Percentiles rank a stretch among this genome's conserved stretches.
These are phyloP conservation scores for Galerucella calmariensis DNA, from an alignment of 2,888 invertebrate genomes.

Conservation along the genomic window DNA sequence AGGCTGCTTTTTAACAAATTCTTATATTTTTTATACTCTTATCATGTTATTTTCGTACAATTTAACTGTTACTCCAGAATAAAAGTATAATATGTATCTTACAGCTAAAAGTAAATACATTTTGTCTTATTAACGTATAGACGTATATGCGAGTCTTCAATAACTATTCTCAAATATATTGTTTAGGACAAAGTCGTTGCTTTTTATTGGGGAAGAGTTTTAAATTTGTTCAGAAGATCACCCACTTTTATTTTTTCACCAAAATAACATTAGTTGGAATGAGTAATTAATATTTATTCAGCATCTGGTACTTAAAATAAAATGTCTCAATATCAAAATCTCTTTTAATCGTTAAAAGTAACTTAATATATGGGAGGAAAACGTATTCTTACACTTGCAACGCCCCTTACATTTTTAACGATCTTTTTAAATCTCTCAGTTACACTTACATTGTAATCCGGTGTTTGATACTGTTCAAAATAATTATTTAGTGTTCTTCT, in stretches of 20 bases:
- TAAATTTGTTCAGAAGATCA: too few relatives aligned
- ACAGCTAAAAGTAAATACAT: too few relatives aligned
- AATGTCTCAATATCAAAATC: neutral
- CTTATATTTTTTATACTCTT: too few relatives aligned
- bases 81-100: too few relatives aligned
- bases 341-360: constrained; percentile 35
- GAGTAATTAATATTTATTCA: neutral
- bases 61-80: too few relatives aligned
- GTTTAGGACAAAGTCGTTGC: too few relatives aligned
- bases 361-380: constrained; percentile 37
- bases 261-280: neutral
- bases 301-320: constrained; percentile 7
- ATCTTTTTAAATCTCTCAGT: constrained; percentile 11
- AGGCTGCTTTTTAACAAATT: too few relatives aligned
- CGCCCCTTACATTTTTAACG: constrained; percentile 24
- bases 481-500: neutral
- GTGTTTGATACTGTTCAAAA: neutral
- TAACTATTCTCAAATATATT: neutral
- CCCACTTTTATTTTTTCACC: too few relatives aligned
- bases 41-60: too few relatives aligned
- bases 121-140: too few relatives aligned
- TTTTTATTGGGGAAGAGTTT: neutral
- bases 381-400: constrained; percentile 32
- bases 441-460: constrained; percentile 3
- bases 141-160: too few relatives aligned